phyloP scores from a whole-genome alignment of 2,113 vertebrate species.

The Chamaetylas fuelleborni region DNA sequence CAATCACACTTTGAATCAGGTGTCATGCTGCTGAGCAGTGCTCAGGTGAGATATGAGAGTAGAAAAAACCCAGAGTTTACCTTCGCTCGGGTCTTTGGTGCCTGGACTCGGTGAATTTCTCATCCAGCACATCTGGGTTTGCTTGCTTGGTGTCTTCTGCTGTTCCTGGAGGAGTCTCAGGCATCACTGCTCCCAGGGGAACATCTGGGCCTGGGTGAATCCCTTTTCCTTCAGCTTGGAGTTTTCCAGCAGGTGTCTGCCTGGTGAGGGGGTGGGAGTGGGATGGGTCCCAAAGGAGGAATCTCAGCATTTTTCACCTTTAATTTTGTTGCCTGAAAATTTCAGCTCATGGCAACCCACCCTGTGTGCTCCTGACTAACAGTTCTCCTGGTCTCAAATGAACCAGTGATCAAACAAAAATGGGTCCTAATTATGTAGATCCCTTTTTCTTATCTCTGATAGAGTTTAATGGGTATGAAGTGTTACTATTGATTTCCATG shows the following conservation, averaged over 20 bases:
- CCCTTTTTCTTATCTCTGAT: not conserved
- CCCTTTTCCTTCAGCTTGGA: not conserved
- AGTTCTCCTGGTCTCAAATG: not conserved
- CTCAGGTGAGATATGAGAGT: not conserved
- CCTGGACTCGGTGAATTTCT: not conserved
- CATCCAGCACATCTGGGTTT: not conserved
- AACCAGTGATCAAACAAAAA: not conserved
- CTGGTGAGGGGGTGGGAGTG: rapidly evolving
- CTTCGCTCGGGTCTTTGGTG: not conserved
- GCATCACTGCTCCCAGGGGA: rapidly evolving
- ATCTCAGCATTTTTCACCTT: not conserved
- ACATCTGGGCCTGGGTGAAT: not conserved
- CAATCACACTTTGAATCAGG: rapidly evolving
- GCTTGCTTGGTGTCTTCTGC: no score
- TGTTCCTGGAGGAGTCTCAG: rapidly evolving
- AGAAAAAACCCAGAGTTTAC: not conserved
- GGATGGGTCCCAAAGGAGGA: rapidly evolving
- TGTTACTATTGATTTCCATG: constrained; percentile 39
- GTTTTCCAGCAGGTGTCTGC: rapidly evolving
- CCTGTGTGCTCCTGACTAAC: not conserved
- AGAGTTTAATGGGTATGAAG: constrained; percentile 1
- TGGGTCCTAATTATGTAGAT: not conserved
- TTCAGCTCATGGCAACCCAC: not conserved
- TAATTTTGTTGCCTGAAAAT: not conserved
- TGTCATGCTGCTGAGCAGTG: not conserved